phyloP scores from a whole-genome alignment of 2,888 invertebrate genomes.

The Oligia strigilis region DNA sequence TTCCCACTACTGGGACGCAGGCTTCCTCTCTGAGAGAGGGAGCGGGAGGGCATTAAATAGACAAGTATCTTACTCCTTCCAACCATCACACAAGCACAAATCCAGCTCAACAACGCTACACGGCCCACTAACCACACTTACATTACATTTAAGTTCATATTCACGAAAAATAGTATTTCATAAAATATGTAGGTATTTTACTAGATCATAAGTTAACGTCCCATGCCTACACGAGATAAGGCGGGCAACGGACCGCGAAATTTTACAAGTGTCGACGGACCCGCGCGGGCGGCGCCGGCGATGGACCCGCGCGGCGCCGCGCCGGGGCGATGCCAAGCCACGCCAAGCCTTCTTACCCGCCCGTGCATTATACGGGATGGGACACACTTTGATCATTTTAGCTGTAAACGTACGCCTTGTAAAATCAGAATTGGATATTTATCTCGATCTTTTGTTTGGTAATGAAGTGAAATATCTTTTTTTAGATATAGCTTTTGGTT shows the following conservation, averaged over 20 bases:
- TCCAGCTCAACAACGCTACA: background rate
- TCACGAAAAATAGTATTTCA: conserved; percentile 41
- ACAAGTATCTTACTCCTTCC: background rate
- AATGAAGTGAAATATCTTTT: background rate
- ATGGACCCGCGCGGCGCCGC: conserved; percentile 46
- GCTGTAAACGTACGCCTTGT: conserved; percentile 21
- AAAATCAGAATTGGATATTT: conserved; percentile 37
- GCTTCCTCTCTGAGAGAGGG: background rate
- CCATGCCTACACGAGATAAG: conserved; percentile 74
- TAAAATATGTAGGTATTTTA: conserved; percentile 61
- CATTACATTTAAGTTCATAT: conserved; percentile 55
- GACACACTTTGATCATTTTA: conserved; percentile 46
- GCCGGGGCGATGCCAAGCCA: conserved; percentile 13
- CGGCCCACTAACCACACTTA: conserved; percentile 15
- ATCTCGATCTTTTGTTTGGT: conserved; percentile 26
- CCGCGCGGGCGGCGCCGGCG: conserved; percentile 40
- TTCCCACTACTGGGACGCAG: background rate
- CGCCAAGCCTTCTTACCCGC: conserved; percentile 30
- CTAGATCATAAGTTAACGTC: conserved; percentile 61
- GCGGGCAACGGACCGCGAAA: conserved; percentile 80
- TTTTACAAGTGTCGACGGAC: conserved; percentile 82
- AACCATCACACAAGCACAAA: background rate
- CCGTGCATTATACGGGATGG: conserved; percentile 53
- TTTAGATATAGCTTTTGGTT: background rate
- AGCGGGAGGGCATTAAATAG: background rate